phyloP scores from a whole-genome alignment of 2,797 vertebrate species.

The Hyperoplus lanceolatus region DNA sequence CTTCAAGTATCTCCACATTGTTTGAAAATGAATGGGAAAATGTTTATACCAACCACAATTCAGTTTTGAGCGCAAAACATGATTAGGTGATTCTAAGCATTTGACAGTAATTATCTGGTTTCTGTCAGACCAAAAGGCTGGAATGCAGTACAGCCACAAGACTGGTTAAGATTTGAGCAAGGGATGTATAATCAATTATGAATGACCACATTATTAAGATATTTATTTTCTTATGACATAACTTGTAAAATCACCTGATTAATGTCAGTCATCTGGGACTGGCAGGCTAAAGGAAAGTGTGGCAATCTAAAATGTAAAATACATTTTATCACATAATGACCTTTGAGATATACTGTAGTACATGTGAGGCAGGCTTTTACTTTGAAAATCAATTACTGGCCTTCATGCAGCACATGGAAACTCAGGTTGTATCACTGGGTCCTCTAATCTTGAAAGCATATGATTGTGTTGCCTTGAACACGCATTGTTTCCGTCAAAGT shows the following conservation, averaged over 20 bases:
- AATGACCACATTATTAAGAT: background rate
- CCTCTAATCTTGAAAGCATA: conserved; percentile 62
- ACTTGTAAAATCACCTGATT: background rate
- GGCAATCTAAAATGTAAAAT: background rate
- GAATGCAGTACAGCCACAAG: background rate
- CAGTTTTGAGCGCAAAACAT: background rate
- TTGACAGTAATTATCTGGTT: background rate
- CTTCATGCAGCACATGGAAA: conserved; percentile 33
- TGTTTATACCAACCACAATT: background rate
- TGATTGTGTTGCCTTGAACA: conserved; percentile 68
- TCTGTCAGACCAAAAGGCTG: background rate
- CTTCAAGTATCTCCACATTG: conserved; percentile 2
- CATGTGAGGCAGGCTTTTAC: conserved; percentile 30
- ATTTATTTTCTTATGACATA: conserved; percentile 15
- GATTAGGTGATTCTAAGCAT: background rate
- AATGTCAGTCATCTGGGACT: background rate
- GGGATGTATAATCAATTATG: background rate
- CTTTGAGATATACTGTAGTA: background rate
- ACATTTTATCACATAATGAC: background rate
- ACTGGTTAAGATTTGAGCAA: background rate
- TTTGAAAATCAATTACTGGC: conserved; percentile 28
- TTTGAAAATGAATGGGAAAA: background rate
- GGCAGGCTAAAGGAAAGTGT: background rate
- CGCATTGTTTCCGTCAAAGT: conserved; percentile 28
- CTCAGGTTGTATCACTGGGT: conserved; percentile 63